Evolutionary conservation across 2,888 invertebrate species (phyloP).

Genomic region (Phaonia tiefii): DNA sequence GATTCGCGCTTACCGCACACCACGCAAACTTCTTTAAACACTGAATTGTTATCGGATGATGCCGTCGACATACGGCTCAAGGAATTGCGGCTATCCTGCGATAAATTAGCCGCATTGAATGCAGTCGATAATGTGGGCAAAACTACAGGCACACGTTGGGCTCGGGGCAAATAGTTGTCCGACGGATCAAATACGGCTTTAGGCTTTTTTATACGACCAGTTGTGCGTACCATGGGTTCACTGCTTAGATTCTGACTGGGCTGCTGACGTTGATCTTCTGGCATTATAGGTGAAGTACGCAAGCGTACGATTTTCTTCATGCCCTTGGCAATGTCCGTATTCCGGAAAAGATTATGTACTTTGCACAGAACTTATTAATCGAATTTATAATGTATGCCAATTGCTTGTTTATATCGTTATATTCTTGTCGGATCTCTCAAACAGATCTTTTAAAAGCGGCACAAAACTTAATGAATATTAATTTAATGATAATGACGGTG

Average conservation of each 20-base stretch:
- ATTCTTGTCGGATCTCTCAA: no score
- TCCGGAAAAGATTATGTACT: no score
- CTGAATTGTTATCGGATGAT: slow-evolving; percentile 17
- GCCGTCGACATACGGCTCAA: slow-evolving; percentile 46
- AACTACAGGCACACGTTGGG: slow-evolving; percentile 65
- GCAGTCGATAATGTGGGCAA: background rate
- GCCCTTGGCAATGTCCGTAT: no score
- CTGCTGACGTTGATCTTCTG: background rate
- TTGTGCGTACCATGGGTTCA: slow-evolving; percentile 73
- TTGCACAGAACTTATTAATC: no score
- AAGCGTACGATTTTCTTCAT: no score
- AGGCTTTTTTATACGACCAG: slow-evolving; percentile 84
- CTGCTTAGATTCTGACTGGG: no score
- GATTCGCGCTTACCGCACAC: slow-evolving; percentile 73
- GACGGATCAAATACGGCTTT: slow-evolving; percentile 94
- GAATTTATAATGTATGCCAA: no score
- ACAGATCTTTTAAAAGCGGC: no score
- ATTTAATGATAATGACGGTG: no score
- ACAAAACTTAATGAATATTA: no score
- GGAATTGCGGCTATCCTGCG: slow-evolving; percentile 32
- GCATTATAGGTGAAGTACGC: background rate
- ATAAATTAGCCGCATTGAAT: background rate
- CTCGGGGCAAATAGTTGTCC: slow-evolving; percentile 87
- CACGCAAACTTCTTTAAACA: slow-evolving; percentile 70
- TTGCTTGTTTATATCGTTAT: no score